Percentiles rank a stretch among this genome's conserved stretches.
Conservation (phyloP, 2,888 invertebrate genomes). For the Julus scanicus region DNA sequence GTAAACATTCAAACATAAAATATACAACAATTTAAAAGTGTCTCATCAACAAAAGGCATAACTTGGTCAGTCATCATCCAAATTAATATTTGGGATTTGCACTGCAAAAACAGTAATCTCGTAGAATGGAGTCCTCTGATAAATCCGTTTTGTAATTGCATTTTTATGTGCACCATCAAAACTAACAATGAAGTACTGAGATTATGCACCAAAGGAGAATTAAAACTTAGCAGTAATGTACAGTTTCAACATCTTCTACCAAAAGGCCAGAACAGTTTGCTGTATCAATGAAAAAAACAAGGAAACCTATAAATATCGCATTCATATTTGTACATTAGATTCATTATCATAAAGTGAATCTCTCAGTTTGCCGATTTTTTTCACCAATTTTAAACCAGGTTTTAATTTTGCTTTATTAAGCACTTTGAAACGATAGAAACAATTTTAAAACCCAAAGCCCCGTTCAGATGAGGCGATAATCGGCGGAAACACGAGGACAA, state of each 20-base stretch:
- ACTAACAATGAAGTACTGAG: conserved; percentile 40
- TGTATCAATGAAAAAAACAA: background rate
- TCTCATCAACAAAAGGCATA: conserved; percentile 40
- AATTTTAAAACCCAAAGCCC: too few relatives aligned
- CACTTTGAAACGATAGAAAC: too few relatives aligned
- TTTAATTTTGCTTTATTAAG: background rate
- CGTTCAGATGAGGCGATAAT: too few relatives aligned
- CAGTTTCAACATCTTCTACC: conserved; percentile 14
- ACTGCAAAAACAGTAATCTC: conserved; percentile 43
- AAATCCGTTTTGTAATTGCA: conserved; percentile 45
- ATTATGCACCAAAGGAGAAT: conserved; percentile 40
- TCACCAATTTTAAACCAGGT: background rate
- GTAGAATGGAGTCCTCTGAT: conserved; percentile 35
- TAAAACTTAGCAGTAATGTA: conserved; percentile 12
- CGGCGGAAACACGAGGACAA: too few relatives aligned
- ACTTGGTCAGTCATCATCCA: conserved; percentile 37
- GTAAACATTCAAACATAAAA: conserved; percentile 44
- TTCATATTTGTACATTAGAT: background rate
- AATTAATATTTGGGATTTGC: conserved; percentile 14
- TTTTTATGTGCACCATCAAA: conserved; percentile 37
- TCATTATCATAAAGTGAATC: background rate
- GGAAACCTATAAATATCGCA: background rate
- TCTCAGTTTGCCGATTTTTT: background rate
- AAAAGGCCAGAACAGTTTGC: conserved; percentile 14
- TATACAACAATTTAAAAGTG: conserved; percentile 44